phyloP scores from a whole-genome alignment of 2,797 vertebrate species.

The Sebastes wilsoni region DNA sequence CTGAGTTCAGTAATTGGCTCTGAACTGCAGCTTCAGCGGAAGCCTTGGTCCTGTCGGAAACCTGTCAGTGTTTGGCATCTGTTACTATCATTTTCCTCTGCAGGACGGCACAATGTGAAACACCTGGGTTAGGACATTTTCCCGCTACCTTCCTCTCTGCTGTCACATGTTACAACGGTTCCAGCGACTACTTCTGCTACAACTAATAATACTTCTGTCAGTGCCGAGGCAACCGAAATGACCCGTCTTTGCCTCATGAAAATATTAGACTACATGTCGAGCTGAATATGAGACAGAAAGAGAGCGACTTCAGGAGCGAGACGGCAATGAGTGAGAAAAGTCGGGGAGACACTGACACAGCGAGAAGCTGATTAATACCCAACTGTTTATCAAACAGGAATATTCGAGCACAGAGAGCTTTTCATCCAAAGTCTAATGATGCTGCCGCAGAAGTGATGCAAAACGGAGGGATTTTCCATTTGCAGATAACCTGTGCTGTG shows the following conservation, averaged over 20 bases:
- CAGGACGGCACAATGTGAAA: conserved; percentile 47
- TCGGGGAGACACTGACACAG: conserved; percentile 34
- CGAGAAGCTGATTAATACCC: conserved; percentile 58
- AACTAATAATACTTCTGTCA: conserved; percentile 67
- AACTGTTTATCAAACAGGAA: conserved; percentile 63
- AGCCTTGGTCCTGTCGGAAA: conserved; percentile 54
- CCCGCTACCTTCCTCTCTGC: conserved; percentile 20
- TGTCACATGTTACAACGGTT: conserved; percentile 55
- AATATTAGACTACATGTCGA: conserved; percentile 24
- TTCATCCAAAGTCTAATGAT: conserved; percentile 59
- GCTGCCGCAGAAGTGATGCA: conserved; percentile 37
- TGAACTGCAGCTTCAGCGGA: conserved; percentile 74
- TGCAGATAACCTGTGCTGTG: conserved; percentile 49
- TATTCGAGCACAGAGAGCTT: conserved; percentile 27
- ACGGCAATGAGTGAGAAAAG: conserved; percentile 24
- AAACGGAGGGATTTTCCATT: conserved; percentile 52
- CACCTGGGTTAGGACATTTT: conserved; percentile 55
- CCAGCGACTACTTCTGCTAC: conserved; percentile 29
- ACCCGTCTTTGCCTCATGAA: conserved; percentile 31
- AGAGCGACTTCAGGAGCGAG: conserved; percentile 1
- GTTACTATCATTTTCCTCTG: conserved; percentile 51
- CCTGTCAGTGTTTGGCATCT: conserved; percentile 63
- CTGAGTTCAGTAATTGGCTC: conserved; percentile 73
- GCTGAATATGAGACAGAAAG: conserved; percentile 1
- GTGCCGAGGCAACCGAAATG: conserved; percentile 35